These are phyloP conservation scores for Mythimna albipuncta DNA, from an alignment of 2,888 invertebrate genomes.

Conservation along the genomic window DNA sequence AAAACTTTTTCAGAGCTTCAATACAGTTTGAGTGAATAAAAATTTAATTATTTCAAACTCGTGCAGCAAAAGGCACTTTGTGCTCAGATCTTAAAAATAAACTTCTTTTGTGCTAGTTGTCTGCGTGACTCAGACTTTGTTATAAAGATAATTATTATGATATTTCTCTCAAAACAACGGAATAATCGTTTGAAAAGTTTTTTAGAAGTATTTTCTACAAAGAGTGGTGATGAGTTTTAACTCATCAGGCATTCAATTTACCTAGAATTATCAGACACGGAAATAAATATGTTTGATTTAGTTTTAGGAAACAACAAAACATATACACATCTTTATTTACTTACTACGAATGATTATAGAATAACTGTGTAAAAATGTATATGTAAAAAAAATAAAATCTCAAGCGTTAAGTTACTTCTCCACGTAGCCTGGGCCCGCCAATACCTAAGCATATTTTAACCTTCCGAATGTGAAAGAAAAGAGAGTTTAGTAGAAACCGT, in stretches of 20 bases:
- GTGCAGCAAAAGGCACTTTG: constrained; percentile 63
- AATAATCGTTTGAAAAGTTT: constrained; percentile 23
- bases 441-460: too few relatives aligned
- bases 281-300: background rate
- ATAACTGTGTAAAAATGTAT: too few relatives aligned
- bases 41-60: constrained; percentile 69
- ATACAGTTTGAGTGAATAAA: constrained; percentile 62
- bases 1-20: constrained; percentile 51
- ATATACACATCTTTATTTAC: too few relatives aligned
- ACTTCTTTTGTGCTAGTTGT: constrained; percentile 75
- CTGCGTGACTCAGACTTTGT: constrained; percentile 64
- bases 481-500: background rate
- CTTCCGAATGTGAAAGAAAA: background rate
- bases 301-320: too few relatives aligned
- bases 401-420: too few relatives aligned
- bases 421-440: too few relatives aligned
- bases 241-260: background rate
- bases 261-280: background rate
- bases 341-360: too few relatives aligned
- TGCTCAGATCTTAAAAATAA: constrained; percentile 78
- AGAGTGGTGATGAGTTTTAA: background rate
- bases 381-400: too few relatives aligned
- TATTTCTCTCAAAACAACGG: constrained; percentile 58
- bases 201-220: constrained; percentile 15
- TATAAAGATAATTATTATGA: constrained; percentile 61